Base-by-base conservation (phyloP, 2,797 vertebrate species). In the Pipistrellus kuhlii region DNA sequence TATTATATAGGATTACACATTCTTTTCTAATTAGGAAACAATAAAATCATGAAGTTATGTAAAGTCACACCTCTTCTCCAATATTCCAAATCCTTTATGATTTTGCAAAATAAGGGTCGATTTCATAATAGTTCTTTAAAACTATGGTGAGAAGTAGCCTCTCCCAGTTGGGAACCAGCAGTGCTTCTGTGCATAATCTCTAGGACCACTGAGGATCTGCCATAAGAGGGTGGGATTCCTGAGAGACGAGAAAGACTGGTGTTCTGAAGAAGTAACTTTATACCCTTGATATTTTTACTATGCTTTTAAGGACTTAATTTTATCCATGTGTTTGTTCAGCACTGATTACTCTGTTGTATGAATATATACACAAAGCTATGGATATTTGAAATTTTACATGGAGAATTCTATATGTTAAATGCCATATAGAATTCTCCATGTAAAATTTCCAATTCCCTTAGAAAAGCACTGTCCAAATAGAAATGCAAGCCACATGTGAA, bases 281-380 rank as follows among this genome's bases (percentile, higher is more conserved):
- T 95, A 95, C 71, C 82, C 69, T 95, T 93, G 85, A 90, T 85
- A 95, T 92, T 96, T 95, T 96, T 84, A 95, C 92, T 94, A 13
- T 77, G 81, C 75, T 95, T 91, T 93, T 93, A 97, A 92, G 76
- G 80, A 91, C 75, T 94, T 97, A 96, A 96, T 96, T 78, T 96
- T 88, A 88, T 80, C 94, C 94, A 95, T 84, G 86, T 97, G 95
- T 88, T 91, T 94, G 51, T 68, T 96, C 44, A 51, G 80, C 30
- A 62, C 69, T 96, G 82, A 95, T 90, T 93, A 93, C 88, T 88
- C 86, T 94, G 75, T 35, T 81, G 8, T 92, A 93, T 57, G 80
- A 88, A 91, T 88, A 84, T 21, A 94, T 55, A 72, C 38, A 76
- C 18, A 88, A 88, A 92, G 59, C 44, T 88, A 55, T 1, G 9